phyloP scores from a whole-genome alignment of 2,113 vertebrate species.

The Oryzias javanicus region DNA sequence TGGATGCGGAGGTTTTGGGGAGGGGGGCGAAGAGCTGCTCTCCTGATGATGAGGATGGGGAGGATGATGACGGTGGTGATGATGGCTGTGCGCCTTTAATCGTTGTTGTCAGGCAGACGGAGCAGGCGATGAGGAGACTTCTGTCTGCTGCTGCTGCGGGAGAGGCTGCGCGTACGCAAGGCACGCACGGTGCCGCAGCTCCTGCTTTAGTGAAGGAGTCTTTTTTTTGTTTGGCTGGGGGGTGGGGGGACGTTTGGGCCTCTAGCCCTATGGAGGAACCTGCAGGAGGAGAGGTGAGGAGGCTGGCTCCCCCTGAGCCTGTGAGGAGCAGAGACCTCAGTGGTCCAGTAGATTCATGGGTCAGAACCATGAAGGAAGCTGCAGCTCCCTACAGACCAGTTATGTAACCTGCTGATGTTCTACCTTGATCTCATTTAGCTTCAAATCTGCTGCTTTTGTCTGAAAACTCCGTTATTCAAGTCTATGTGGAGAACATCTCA shows the following conservation, averaged over 20 bases:
- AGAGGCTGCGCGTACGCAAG: slow-evolving; percentile 31
- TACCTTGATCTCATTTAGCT: too few relatives aligned
- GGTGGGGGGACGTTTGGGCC: background rate
- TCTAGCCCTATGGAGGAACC: background rate
- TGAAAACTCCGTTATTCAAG: too few relatives aligned
- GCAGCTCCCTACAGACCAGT: too few relatives aligned
- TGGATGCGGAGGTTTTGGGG: slow-evolving; percentile 27
- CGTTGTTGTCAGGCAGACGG: slow-evolving; percentile 73
- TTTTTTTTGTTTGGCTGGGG: too few relatives aligned
- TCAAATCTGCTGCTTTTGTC: too few relatives aligned
- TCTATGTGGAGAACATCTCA: too few relatives aligned
- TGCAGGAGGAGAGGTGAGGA: slow-evolving; percentile 8
- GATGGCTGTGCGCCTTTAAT: slow-evolving; percentile 61
- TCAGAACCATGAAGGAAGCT: too few relatives aligned
- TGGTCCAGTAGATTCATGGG: too few relatives aligned
- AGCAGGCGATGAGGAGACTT: slow-evolving; percentile 39
- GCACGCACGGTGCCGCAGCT: slow-evolving; percentile 18
- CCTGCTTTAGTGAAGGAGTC: slow-evolving; percentile 8
- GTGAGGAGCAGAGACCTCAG: too few relatives aligned
- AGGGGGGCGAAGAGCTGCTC: slow-evolving; percentile 8
- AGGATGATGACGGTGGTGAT: background rate
- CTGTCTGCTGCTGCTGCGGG: slow-evolving; percentile 46
- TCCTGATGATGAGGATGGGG: slow-evolving; percentile 3
- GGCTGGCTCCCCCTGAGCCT: too few relatives aligned
- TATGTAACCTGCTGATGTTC: too few relatives aligned